A percentile compares a stretch with the other conserved stretches of the same genome.
Evolutionary conservation across 2,113 vertebrate species (phyloP).

Genomic region (Equus quagga): DNA sequence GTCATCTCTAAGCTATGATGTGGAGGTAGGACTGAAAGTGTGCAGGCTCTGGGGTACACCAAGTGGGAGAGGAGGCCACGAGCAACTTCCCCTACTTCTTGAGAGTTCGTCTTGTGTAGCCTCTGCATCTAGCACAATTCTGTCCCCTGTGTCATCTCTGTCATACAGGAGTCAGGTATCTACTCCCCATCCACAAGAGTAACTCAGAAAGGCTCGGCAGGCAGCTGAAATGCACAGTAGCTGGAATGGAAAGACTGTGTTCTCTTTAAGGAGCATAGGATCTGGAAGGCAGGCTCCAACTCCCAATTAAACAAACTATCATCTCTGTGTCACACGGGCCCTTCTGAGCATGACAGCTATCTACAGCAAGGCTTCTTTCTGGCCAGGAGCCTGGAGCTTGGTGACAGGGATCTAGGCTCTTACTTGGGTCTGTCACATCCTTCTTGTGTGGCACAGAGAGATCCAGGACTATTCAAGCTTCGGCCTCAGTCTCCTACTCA

Average conservation of each 20-base stretch:
- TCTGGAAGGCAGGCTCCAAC: not conserved
- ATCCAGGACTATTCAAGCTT: not conserved
- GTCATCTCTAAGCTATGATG: not conserved
- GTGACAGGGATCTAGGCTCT: not conserved
- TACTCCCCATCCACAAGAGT: fast-evolving
- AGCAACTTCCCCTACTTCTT: not conserved
- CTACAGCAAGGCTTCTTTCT: not conserved
- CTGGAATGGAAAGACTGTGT: not conserved
- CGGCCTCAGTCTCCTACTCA: not conserved
- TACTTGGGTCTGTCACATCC: not conserved
- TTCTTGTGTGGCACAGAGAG: not conserved
- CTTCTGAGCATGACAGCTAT: not conserved
- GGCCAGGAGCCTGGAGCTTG: not conserved
- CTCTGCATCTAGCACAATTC: not conserved
- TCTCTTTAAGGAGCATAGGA: not conserved
- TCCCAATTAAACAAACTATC: not conserved
- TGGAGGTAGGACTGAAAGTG: fast-evolving
- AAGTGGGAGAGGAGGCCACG: fast-evolving
- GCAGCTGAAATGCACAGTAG: not conserved
- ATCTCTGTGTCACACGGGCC: fast-evolving
- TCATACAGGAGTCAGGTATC: not conserved
- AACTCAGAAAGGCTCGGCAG: not conserved
- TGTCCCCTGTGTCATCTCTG: not conserved
- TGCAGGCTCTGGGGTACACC: not conserved
- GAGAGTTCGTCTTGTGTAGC: not conserved